These are phyloP conservation scores for Serripes groenlandicus DNA, from an alignment of 2,888 invertebrate genomes.

Conservation along the genomic window DNA sequence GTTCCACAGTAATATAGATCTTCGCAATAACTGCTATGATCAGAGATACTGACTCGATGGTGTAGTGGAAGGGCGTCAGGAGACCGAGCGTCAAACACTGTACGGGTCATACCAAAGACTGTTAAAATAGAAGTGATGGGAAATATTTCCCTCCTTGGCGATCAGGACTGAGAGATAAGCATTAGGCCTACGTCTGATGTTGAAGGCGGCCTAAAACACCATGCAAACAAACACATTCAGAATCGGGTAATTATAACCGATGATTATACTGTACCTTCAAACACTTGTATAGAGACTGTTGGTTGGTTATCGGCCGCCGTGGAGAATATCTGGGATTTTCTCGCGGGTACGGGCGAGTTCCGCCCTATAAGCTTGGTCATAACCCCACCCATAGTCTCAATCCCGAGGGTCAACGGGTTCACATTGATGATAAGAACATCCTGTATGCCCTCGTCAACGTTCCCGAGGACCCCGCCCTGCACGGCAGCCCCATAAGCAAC, in stretches of 20 bases:
- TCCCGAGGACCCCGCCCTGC: conserved; percentile 99
- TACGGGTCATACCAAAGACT: background rate
- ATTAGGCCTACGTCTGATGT: background rate
- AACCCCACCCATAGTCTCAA: conserved; percentile 99
- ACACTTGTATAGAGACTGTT: conserved; percentile 98
- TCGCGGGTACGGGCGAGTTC: conserved; percentile 99
- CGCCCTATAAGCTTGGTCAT: conserved; percentile 99
- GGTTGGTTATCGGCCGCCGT: conserved; percentile 99
- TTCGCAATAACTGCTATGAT: too few relatives aligned
- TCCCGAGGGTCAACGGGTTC: conserved; percentile 99
- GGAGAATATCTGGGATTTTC: conserved; percentile 99
- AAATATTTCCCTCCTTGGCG: background rate
- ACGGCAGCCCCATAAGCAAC: conserved; percentile 99
- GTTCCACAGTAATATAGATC: too few relatives aligned
- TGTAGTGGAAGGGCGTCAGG: too few relatives aligned
- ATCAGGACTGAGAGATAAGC: background rate
- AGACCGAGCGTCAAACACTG: too few relatives aligned
- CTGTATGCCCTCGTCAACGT: conserved; percentile 95
- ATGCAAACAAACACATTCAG: background rate
- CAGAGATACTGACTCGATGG: too few relatives aligned
- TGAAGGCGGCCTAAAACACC: background rate
- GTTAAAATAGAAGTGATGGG: background rate
- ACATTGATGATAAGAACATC: conserved; percentile 97
- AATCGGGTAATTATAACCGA: background rate
- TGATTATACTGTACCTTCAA: conserved; percentile 90